Evolutionary conservation across 2,888 invertebrate species (phyloP), one percentile per base, ranked within the genome.

Genomic region (Taenaris catops): DNA sequence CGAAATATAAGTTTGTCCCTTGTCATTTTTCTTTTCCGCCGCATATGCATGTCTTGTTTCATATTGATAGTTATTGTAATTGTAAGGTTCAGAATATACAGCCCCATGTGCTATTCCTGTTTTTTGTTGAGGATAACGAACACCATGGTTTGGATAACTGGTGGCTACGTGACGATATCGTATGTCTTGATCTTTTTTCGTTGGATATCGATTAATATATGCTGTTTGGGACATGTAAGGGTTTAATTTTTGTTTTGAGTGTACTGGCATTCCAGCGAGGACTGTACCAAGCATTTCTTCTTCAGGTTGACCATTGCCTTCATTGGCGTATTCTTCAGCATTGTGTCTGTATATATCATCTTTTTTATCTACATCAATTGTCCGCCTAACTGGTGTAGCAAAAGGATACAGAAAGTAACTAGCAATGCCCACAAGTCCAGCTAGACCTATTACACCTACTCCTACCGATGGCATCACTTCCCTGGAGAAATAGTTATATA

Each of bases 381-480:
- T 91, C 46, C 93, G 80, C 35, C 92, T 76, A 0, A 91, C 88
- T 0, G 91, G 89, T 3, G 90, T 89, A 1, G 91, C 87, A 45
- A 94, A 93, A 2, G 94, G 94, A 73, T 93, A 93, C 8, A 94
- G 73, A 63, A 94, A 92, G 51, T 94, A 93, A 33, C 93, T 92
- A 16, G 94, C 94, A 17, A 94, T 65, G 1, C 94, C 94, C 1
- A 92, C 92, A 19, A 92, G 88, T 40, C 94, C 89, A 41, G 94
- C 91, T 21, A 94, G 67, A 1, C 94, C 94, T 5, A 94, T 90
- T 8, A 94, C 73, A 51, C 94, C 93, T 0, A 94, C 92, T 0
- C 94, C 94, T 8, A 94, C 92, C 14, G 93, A 92, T 0, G 94
- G 94, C 92, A 94, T 93, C 0, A 94, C 92, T 79, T 94, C 94